These are phyloP conservation scores for Trochalopteron elliotii DNA, from an alignment of 2,113 vertebrate genomes.

Conservation along the genomic window DNA sequence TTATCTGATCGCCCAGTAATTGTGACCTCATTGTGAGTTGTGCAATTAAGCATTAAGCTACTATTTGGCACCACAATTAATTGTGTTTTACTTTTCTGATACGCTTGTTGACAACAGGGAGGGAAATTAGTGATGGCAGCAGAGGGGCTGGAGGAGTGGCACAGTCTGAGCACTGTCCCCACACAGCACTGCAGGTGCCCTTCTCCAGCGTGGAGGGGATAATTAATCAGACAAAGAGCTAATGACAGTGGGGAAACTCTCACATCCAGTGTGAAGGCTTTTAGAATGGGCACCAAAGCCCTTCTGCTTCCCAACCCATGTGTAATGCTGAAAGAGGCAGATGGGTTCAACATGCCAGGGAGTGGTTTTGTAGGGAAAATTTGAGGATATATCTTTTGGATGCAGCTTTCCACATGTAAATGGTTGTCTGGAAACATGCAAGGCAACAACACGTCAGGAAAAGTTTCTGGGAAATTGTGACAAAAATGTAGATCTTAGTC, in stretches of 20 bases:
- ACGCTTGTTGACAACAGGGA: slow-evolving; percentile 1
- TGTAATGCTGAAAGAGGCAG: not conserved
- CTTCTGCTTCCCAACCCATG: not conserved
- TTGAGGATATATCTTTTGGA: not conserved
- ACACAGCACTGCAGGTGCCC: slow-evolving; percentile 34
- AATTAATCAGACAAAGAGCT: slow-evolving; percentile 44
- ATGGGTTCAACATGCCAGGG: accelerated
- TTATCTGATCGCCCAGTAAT: slow-evolving; percentile 72
- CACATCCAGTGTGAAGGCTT: not conserved
- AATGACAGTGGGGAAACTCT: not conserved
- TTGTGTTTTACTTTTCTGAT: slow-evolving; percentile 69
- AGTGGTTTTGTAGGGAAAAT: not conserved
- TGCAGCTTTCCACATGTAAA: not conserved
- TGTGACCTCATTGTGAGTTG: slow-evolving; percentile 61
- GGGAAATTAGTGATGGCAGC: slow-evolving; percentile 16
- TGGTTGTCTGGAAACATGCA: not conserved
- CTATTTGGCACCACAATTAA: slow-evolving; percentile 59
- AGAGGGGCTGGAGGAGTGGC: not conserved
- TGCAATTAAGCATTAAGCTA: slow-evolving; percentile 67
- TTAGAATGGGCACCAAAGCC: not conserved
- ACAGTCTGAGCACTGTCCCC: not conserved
- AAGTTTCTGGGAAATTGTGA: not conserved
- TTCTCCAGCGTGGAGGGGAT: not conserved
- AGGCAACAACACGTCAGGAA: not conserved
- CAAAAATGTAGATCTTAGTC: not conserved